Base-by-base conservation (phyloP, 37 sponge, comb jelly and placozoan species). In the Geodia barretti region DNA sequence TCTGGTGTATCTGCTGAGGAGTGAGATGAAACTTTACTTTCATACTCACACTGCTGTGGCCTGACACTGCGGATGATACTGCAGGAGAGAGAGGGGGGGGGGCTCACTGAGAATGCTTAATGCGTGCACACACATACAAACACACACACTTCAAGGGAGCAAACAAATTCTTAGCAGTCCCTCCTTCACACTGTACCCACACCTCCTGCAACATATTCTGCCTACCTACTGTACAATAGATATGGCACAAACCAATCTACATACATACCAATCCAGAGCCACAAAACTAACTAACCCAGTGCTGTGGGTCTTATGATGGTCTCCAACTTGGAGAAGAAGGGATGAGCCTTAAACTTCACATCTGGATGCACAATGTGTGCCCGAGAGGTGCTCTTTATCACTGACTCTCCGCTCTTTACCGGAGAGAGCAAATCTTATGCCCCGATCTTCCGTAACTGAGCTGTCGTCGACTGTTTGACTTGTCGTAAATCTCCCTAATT, bases 221-320 rank as follows among this genome's bases (percentile, higher is more conserved):
- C n/a, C n/a, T n/a, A n/a, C n/a, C n/a, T n/a, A n/a, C n/a, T n/a
- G n/a, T n/a, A n/a, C n/a, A n/a, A n/a, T n/a, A n/a, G n/a, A n/a
- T n/a, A n/a, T n/a, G n/a, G n/a, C n/a, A n/a, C n/a, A n/a, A n/a
- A n/a, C n/a, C n/a, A n/a, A n/a, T n/a, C n/a, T n/a, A n/a, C n/a
- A n/a, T n/a, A n/a, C n/a, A n/a, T n/a, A n/a, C n/a, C n/a, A n/a
- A n/a, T n/a, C n/a, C n/a, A n/a, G n/a, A n/a, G n/a, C n/a, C n/a
- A n/a, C n/a, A n/a, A n/a, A n/a, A n/a, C n/a, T n/a, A n/a, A n/a
- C n/a, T n/a, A 29, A 89, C 90, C 77, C n/a, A 90, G 65, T 7
- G 80, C 80, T 68, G 85, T 84, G 39, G 90, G 85, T 71, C 81
- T 42, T 17, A 90, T 75, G 64, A 90, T 90, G 1, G 80, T 70